Evolutionary conservation across 2,888 invertebrate species (phyloP).

Genomic region (Steromphala cineraria): DNA sequence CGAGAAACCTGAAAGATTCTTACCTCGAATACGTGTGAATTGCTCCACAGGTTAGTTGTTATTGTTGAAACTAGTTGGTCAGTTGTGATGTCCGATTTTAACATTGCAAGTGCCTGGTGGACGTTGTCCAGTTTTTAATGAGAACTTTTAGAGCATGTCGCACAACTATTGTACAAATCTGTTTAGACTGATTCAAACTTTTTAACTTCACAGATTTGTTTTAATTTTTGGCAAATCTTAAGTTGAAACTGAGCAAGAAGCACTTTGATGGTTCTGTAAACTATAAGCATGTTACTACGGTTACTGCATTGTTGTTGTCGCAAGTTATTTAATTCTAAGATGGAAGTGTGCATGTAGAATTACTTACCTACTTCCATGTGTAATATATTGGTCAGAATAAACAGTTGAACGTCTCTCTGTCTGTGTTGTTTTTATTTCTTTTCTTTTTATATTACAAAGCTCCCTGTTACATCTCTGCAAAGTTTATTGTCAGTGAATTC

Average conservation of each 20-base stretch:
- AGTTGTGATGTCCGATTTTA: not conserved
- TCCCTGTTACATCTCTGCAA: too few species aligned
- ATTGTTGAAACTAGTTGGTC: not conserved
- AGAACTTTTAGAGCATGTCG: too few species aligned
- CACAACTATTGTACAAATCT: too few species aligned
- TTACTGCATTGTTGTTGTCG: conserved; percentile 13
- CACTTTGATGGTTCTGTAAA: too few species aligned
- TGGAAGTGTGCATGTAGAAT: not conserved
- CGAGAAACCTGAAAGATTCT: not conserved
- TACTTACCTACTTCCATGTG: not conserved
- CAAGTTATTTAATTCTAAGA: conserved; percentile 1
- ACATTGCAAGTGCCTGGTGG: not conserved
- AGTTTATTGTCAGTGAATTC: too few species aligned
- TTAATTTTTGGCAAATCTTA: too few species aligned
- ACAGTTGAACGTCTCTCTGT: not conserved
- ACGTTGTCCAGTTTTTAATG: not conserved
- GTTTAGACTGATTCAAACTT: too few species aligned
- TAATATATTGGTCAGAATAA: conserved; percentile 20
- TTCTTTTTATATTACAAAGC: too few species aligned
- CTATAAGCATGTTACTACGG: conserved; percentile 5
- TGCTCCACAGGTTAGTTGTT: not conserved
- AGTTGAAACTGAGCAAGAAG: too few species aligned
- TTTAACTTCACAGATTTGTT: too few species aligned
- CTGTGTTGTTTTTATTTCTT: not conserved
- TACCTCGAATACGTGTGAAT: not conserved